Evolutionary conservation across 1,140 invertebrate species (phyloP), one percentile per base, ranked within the genome.

Genomic region (Trichonephila inaurata): DNA sequence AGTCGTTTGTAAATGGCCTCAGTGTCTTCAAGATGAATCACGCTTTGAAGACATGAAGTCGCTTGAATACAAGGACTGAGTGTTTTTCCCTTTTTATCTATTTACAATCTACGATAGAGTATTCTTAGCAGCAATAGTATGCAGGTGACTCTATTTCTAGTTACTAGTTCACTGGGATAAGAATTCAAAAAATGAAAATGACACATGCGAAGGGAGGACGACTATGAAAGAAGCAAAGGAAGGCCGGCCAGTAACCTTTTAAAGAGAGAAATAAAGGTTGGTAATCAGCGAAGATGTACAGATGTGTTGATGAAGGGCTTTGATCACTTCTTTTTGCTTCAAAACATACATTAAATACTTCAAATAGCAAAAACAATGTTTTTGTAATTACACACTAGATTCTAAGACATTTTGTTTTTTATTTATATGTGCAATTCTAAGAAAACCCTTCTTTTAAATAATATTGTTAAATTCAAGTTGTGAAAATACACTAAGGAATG

Each of bases 141-240:
- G 69, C 89, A 91, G 89, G 89, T 91, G 89, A 91, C 7, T 60
- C 89, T 91, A 91, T 91, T 91, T 81, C 58, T 16, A 61, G 69
- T 40, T 33, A 61, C 24, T 91, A 81, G 89, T 91, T 91, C 89
- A 91, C 72, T 91, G 60, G 89, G 89, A 91, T 82, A 91, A 24
- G 66, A 89, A 51, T 89, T 72, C 14, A 58, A 91, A 82, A 82
- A 21, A 81, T 91, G 69, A 62, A 33, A 72, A 81, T 82, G 58
- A 18, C 3, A 61, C 33, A 62, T 44, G 60, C 60, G 44, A 85
- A 61, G 21, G 62, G 18, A 64, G 72, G 28, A 77, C 66, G 28
- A 77, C 66, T 24, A n/a, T 62, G 66, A 18, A 64, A 64, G 21
- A 21, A 24, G 4, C 16, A 40, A 64, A 19, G 72, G 28, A 77